phyloP scores from a whole-genome alignment of 2,113 vertebrate genomes.

The Erythrocercus mccallii region DNA sequence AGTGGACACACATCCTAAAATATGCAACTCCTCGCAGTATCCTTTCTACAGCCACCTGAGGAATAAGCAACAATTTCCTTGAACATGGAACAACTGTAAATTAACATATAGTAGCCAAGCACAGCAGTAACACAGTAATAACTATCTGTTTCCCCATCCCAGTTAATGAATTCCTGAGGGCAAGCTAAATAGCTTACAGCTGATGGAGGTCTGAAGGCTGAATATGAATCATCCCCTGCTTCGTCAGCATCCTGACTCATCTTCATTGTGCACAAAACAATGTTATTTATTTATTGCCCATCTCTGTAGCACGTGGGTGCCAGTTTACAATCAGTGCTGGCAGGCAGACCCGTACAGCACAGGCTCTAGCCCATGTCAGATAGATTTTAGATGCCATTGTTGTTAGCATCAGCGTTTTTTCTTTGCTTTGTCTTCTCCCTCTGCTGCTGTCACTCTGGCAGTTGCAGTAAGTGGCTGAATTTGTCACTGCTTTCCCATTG shows the following conservation, averaged over 20 bases:
- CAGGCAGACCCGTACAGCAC: neutral
- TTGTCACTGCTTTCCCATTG: neutral
- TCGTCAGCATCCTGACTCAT: constrained; percentile 62
- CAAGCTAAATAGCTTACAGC: constrained; percentile 45
- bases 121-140: neutral
- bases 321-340: neutral
- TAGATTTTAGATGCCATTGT: neutral
- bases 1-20: neutral
- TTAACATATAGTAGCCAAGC: constrained; percentile 13
- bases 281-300: constrained; percentile 26
- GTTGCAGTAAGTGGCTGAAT: neutral
- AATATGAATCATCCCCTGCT: constrained; percentile 52
- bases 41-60: neutral
- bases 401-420: neutral
- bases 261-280: constrained; percentile 65
- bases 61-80: neutral
- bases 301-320: neutral
- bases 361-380: neutral
- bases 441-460: neutral
- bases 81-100: neutral
- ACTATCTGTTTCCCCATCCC: neutral
- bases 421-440: neutral
- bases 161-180: constrained; percentile 40
- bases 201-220: constrained; percentile 11
- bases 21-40: neutral